Conservation (phyloP, 2,797 vertebrate species). For the Eleutherodactylus coqui region DNA sequence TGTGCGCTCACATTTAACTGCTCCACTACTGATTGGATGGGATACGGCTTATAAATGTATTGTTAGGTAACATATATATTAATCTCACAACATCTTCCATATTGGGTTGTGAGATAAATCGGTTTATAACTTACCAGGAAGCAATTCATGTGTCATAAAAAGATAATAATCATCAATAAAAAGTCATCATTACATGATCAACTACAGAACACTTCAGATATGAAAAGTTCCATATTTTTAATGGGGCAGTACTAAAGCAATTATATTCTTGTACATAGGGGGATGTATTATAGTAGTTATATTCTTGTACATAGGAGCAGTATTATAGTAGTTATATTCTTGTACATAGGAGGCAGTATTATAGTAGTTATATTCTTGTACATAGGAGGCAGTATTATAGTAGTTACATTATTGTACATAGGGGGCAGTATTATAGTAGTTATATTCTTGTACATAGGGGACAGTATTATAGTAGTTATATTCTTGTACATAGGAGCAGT, state of each 20-base stretch:
- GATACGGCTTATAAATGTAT: background rate
- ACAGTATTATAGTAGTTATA: too few relatives aligned
- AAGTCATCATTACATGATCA: background rate
- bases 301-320: background rate
- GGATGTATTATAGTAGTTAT: constrained; percentile 9
- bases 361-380: constrained; percentile 6
- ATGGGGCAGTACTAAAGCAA: background rate
- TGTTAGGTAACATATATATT: background rate
- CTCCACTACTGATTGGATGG: background rate
- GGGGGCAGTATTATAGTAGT: too few relatives aligned
- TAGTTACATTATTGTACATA: too few relatives aligned
- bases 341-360: background rate
- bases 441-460: too few relatives aligned
- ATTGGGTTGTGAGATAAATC: background rate
- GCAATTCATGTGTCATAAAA: background rate
- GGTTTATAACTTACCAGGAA: background rate
- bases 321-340: constrained; percentile 9
- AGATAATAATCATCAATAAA: background rate
- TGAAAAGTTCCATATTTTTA: background rate
- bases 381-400: too few relatives aligned
- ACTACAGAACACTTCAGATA: background rate
- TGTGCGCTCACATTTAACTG: background rate
- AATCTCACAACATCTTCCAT: background rate
- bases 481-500: too few relatives aligned
- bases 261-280: constrained; percentile 4